These are phyloP conservation scores for Tamias sibiricus DNA, from an alignment of 2,113 vertebrate species.

Conservation along the genomic window DNA sequence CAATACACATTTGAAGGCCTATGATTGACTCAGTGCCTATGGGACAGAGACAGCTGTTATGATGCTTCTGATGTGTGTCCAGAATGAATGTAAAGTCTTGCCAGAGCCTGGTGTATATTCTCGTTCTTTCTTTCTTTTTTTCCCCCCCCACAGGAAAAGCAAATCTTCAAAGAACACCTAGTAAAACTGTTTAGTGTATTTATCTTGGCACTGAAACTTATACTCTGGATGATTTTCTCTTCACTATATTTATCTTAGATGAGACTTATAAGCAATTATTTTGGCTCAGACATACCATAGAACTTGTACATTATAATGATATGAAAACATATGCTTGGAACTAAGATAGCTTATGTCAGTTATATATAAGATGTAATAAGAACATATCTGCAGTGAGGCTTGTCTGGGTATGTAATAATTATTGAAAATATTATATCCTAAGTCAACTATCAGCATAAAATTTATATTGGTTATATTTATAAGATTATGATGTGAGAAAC, in stretches of 20 bases:
- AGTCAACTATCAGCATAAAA: not conserved
- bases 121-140: rapidly evolving
- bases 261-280: not conserved
- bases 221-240: not conserved
- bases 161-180: not conserved
- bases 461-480: not conserved
- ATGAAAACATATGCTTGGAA: not conserved
- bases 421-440: not conserved
- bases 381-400: not conserved
- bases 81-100: not conserved
- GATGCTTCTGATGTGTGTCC: not conserved
- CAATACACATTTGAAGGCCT: not conserved
- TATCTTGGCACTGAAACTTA: not conserved
- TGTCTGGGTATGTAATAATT: not conserved
- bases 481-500: not conserved
- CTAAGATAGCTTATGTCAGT: not conserved
- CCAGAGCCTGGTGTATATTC: not conserved
- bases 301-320: not conserved
- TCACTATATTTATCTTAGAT: not conserved
- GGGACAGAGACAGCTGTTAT: rapidly evolving
- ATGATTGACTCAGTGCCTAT: not conserved
- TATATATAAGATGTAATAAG: not conserved
- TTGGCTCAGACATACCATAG: not conserved
- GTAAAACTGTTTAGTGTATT: not conserved
- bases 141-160: not conserved